These are phyloP conservation scores for Aythya baeri DNA, from an alignment of 2,113 vertebrate species.

Conservation along the genomic window DNA sequence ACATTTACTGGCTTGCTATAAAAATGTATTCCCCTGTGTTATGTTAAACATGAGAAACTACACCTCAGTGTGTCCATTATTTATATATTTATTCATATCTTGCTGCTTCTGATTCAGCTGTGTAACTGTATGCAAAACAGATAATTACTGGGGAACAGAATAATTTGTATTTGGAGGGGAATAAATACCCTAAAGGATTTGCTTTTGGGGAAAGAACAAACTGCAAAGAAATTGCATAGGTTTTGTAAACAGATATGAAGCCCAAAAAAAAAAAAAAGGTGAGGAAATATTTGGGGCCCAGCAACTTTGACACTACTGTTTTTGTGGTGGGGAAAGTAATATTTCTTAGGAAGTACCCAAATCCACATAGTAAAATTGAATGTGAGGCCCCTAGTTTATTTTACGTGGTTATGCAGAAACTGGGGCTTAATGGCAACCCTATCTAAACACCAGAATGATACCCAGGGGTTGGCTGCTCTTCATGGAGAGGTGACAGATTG, in stretches of 20 bases:
- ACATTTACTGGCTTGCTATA: conserved; percentile 82
- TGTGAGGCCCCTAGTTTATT: rapidly evolving
- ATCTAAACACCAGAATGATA: neutral
- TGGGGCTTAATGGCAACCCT: neutral
- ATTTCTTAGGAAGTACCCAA: neutral
- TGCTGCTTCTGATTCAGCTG: conserved; percentile 71
- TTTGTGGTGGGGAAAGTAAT: neutral
- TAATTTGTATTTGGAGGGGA: conserved; percentile 68
- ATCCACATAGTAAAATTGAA: neutral
- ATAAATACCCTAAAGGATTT: conserved; percentile 62
- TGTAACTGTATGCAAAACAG: conserved; percentile 73
- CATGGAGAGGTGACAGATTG: rapidly evolving
- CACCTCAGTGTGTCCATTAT: conserved; percentile 73
- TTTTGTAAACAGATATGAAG: conserved; percentile 51
- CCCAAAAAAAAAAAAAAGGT: neutral
- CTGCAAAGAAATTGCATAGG: conserved; percentile 53
- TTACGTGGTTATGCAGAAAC: neutral
- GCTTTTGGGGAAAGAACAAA: conserved; percentile 55
- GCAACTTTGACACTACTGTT: neutral
- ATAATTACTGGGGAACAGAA: conserved; percentile 68
- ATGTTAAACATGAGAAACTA: conserved; percentile 75
- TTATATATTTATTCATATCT: conserved; percentile 76
- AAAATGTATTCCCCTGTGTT: conserved; percentile 79
- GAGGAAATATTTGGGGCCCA: neutral
- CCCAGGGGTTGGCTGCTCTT: neutral